Base-by-base conservation (phyloP, 1,140 invertebrate species). In the Cydia amplana region DNA sequence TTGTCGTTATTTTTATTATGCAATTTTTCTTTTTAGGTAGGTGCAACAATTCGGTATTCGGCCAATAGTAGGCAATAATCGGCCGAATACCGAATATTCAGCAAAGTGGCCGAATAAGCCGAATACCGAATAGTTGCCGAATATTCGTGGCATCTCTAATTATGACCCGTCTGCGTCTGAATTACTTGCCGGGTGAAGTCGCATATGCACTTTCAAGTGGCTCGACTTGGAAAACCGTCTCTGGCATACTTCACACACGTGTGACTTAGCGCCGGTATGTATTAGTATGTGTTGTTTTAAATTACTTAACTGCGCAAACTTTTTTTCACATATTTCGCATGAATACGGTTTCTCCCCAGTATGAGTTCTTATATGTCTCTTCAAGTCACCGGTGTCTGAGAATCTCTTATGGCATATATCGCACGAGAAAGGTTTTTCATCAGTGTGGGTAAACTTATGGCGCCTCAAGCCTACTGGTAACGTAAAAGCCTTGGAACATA, bases 291-390 rank as follows among this genome's bases (percentile, higher is more conserved):
- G 55, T 60, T 60, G 55, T 6, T 60, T 60, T 23, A 60, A 60
- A 60, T 60, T 60, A 23, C 55, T 23, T 23, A 23, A 23, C 6
- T 60, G 55, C 18, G 55, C 55, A 23, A 60, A 60, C 0, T 23
- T 60, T 23, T 23, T 60, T 10, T 60, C 7, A 60, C 55, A 60
- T 23, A 12, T 60, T 60, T 60, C 18, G 20, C 55, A 60, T 12
- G 55, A 60, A 20, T 60, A 60, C n/a, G 55, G 55, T 23, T 60
- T 60, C 10, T 60, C 55, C 2, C 55, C 55, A 23, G 55, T 60
- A 23, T 60, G 55, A 23, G 5, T 60, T 5, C 55, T n/a, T 12
- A 2, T 2, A 23, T 60, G 55, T 23, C 7, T n/a, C 20, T 60
- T 60, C 4, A 60, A 60, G 20, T 60, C 55, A 23, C 55, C 55